A percentile compares a stretch with the other conserved stretches of the same genome.
phyloP scores from a whole-genome alignment of 1,140 invertebrate genomes.

The Penaeus japonicus region DNA sequence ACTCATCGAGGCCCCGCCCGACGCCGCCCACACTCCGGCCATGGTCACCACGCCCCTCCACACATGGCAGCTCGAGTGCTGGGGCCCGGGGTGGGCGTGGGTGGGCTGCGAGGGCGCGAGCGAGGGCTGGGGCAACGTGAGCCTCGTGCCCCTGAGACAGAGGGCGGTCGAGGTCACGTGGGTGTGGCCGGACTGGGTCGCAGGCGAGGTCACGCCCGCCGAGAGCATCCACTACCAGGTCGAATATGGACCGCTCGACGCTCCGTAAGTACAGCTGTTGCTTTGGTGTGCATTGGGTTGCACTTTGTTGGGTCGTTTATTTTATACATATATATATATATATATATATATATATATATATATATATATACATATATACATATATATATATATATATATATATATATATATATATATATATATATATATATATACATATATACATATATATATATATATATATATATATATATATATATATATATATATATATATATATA shows the following conservation, averaged over 20 bases:
- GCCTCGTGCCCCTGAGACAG: constrained; percentile 37
- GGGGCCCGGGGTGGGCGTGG: constrained; percentile 40
- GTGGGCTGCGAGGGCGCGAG: constrained; percentile 42
- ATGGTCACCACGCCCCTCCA: constrained; percentile 16
- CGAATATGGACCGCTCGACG: constrained; percentile 39
- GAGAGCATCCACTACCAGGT: constrained; percentile 32
- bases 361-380: too few species aligned
- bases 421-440: too few species aligned
- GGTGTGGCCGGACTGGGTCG: constrained; percentile 37
- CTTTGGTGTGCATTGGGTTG: too few species aligned
- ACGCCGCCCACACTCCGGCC: not conserved
- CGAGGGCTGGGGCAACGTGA: constrained; percentile 45
- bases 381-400: too few species aligned
- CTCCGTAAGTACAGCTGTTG: constrained; percentile 34
- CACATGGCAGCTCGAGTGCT: constrained; percentile 44
- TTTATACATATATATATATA: too few species aligned
- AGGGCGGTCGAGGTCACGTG: constrained; percentile 46
- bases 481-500: too few species aligned
- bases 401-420: too few species aligned
- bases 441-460: too few species aligned
- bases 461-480: too few species aligned
- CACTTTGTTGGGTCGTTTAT: too few species aligned
- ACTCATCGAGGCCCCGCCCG: not conserved
- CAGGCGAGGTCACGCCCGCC: not conserved
- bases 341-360: too few species aligned